phyloP scores from a whole-genome alignment of 2,113 vertebrate genomes.

The Ptilorrhoa leucosticta region DNA sequence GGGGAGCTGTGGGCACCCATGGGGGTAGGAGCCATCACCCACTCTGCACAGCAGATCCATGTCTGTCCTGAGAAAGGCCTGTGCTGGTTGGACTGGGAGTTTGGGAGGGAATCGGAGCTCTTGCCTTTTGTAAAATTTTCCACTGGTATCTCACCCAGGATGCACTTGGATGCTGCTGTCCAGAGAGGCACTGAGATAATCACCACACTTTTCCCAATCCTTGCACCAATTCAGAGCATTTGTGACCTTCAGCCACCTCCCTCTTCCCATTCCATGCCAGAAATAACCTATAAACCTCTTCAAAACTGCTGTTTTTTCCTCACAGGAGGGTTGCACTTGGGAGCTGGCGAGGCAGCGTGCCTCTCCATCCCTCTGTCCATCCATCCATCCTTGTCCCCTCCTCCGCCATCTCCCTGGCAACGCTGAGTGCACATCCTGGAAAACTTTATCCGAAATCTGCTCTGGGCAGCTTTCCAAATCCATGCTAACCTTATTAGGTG shows the following conservation, averaged over 20 bases:
- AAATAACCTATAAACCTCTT: neutral
- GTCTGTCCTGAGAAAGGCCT: neutral
- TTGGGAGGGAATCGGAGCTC: neutral
- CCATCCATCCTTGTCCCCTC: conserved; percentile 20
- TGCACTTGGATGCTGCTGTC: neutral
- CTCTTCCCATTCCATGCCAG: neutral
- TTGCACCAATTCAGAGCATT: neutral
- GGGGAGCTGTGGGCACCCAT: neutral
- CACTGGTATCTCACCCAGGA: neutral
- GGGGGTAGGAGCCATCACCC: neutral
- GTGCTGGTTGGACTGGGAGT: neutral
- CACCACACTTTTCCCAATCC: neutral
- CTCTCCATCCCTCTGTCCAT: neutral
- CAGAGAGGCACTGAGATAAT: neutral
- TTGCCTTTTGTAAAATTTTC: neutral
- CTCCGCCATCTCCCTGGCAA: conserved; percentile 73
- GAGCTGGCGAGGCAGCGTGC: neutral
- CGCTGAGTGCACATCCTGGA: conserved; percentile 80
- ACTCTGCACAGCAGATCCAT: neutral
- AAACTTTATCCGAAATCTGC: conserved; percentile 81
- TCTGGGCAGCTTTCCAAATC: conserved; percentile 88
- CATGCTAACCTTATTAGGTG: conserved; percentile 98
- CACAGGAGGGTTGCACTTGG: neutral
- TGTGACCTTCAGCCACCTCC: neutral
- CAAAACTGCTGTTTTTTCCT: neutral